Conservation (phyloP, 2,113 vertebrate genomes). For the Otis tarda region DNA sequence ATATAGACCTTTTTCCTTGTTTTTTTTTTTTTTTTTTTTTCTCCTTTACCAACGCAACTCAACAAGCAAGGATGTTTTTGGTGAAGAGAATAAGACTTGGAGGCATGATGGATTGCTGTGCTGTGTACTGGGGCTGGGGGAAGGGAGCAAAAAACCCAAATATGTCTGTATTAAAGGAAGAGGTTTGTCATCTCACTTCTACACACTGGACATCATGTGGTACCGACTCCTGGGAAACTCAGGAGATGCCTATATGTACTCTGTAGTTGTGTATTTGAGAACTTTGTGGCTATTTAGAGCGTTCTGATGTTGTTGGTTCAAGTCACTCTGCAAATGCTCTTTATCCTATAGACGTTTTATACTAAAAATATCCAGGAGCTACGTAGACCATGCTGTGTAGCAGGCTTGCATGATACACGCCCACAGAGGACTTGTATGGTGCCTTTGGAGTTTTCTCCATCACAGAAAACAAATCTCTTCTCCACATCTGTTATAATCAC, state of each 20-base stretch:
- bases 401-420: not conserved
- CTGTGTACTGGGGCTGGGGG: not conserved
- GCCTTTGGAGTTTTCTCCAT: not conserved
- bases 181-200: not conserved
- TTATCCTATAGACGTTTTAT: not conserved
- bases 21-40: not conserved
- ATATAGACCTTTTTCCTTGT: not conserved
- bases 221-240: not conserved
- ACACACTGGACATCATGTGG: too few species aligned
- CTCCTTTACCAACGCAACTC: not conserved
- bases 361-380: not conserved
- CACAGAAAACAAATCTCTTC: not conserved
- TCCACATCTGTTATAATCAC: not conserved
- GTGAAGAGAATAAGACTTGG: not conserved
- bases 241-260: not conserved
- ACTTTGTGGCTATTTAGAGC: not conserved
- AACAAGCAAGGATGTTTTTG: rapidly evolving
- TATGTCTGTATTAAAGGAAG: not conserved
- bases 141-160: not conserved
- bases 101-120: not conserved
- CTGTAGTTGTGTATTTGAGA: not conserved
- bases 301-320: not conserved
- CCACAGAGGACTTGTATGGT: not conserved
- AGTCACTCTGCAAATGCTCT: not conserved
- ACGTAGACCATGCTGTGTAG: rapidly evolving